Conservation (phyloP, 2,888 invertebrate species). For the Thera obeliscata region DNA sequence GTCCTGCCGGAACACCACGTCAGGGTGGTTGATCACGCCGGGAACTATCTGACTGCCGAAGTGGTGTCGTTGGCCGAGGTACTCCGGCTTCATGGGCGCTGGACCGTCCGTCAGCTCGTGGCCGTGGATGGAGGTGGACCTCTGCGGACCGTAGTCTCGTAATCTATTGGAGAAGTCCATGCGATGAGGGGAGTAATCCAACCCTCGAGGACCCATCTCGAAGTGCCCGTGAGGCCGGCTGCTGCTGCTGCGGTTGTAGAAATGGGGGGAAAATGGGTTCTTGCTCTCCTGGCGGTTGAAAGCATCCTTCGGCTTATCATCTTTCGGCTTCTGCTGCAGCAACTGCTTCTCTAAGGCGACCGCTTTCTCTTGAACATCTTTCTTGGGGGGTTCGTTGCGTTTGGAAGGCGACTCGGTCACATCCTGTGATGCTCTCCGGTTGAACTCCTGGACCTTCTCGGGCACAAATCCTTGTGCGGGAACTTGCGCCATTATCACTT, state of each 20-base stretch:
- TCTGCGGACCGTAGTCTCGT: constrained; percentile 74
- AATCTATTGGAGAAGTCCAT: constrained; percentile 72
- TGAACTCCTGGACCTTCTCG: constrained; percentile 77
- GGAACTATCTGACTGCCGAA: constrained; percentile 74
- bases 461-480: constrained; percentile 75
- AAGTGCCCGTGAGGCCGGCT: constrained; percentile 73
- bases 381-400: constrained; percentile 58
- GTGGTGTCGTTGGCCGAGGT: constrained; percentile 69
- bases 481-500: constrained; percentile 70
- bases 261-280: constrained; percentile 76
- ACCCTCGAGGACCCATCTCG: constrained; percentile 79
- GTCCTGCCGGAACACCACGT: constrained; percentile 77
- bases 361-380: constrained; percentile 57
- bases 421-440: constrained; percentile 74
- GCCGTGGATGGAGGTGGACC: constrained; percentile 78
- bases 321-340: constrained; percentile 51
- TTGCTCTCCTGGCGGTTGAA: constrained; percentile 66
- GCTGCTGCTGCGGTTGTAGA: constrained; percentile 64
- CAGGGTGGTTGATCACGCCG: constrained; percentile 72
- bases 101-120: constrained; percentile 76
- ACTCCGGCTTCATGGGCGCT: constrained; percentile 66
- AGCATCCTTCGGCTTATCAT: constrained; percentile 59
- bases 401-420: constrained; percentile 61
- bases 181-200: constrained; percentile 79
- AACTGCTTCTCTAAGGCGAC: constrained; percentile 44